phyloP scores from a whole-genome alignment of 1,140 invertebrate genomes.

The Microplitis demolitor region DNA sequence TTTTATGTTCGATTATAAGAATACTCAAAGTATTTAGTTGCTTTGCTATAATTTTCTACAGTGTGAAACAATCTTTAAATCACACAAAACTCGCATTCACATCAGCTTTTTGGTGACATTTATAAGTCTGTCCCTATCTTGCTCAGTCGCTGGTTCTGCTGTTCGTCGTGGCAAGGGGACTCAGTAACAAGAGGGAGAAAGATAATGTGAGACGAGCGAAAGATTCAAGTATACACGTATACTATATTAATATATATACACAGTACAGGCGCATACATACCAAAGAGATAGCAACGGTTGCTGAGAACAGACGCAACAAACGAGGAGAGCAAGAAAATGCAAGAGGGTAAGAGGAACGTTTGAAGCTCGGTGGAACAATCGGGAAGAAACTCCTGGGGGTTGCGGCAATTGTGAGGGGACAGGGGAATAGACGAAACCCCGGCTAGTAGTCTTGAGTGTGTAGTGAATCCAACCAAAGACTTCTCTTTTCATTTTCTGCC shows the following conservation, averaged over 20 bases:
- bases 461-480: slow-evolving; percentile 20
- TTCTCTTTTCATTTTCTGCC: background rate
- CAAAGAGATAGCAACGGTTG: background rate
- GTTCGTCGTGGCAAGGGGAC: background rate
- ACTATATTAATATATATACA: background rate
- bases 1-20: background rate
- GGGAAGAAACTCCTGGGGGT: background rate
- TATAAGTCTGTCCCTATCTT: background rate
- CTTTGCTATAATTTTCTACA: background rate
- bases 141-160: background rate
- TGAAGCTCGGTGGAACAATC: background rate
- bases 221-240: slow-evolving; percentile 16
- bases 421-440: background rate
- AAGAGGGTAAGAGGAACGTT: background rate
- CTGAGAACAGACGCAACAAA: background rate
- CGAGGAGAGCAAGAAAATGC: background rate
- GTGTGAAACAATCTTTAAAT: background rate
- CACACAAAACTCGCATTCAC: slow-evolving; percentile 5
- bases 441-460: background rate
- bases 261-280: background rate
- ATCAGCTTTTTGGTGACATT: slow-evolving; percentile 7
- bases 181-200: background rate
- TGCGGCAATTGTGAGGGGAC: background rate
- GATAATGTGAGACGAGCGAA: slow-evolving; percentile 23
- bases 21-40: background rate